phyloP scores from a whole-genome alignment of 2,797 vertebrate species.

The Petrocephalus schoutedeni region DNA sequence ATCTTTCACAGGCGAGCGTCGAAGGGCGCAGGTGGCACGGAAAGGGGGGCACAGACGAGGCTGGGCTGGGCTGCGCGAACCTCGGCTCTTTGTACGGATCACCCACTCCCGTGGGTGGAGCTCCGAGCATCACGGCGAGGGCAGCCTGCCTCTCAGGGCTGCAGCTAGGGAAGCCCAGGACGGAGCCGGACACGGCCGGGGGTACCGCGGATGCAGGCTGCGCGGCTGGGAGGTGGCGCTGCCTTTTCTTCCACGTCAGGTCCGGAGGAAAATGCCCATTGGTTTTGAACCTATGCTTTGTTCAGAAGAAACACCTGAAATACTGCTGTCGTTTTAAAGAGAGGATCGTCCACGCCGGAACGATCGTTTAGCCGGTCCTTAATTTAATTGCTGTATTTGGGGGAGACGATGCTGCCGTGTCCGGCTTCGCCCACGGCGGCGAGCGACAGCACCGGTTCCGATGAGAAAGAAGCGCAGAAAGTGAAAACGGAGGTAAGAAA shows the following conservation, averaged over 20 bases:
- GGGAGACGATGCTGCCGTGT: slow-evolving; percentile 47
- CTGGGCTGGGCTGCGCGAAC: background rate
- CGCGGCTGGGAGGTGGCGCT: background rate
- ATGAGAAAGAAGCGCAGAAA: slow-evolving; percentile 46
- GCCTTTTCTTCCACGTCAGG: slow-evolving; percentile 11
- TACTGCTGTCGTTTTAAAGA: background rate
- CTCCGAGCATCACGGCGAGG: slow-evolving; percentile 13
- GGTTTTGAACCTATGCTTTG: background rate
- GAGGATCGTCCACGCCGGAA: background rate
- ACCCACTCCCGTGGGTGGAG: slow-evolving; percentile 18
- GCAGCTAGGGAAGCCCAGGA: slow-evolving; percentile 16
- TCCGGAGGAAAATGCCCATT: slow-evolving; percentile 4
- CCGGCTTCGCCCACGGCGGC: slow-evolving; percentile 50
- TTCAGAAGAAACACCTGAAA: background rate
- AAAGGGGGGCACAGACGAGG: background rate
- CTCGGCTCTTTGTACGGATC: background rate
- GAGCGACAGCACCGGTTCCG: slow-evolving; percentile 59
- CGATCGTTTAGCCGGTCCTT: background rate
- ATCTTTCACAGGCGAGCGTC: background rate
- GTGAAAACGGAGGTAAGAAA: slow-evolving; percentile 60
- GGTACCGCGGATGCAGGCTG: slow-evolving; percentile 18
- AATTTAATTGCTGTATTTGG: slow-evolving; percentile 20
- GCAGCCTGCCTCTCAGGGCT: background rate
- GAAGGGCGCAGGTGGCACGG: background rate
- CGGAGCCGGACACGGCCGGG: background rate